Evolutionary conservation across 2,888 invertebrate genomes (phyloP).

Genomic region (Drosophila glabriapex): DNA sequence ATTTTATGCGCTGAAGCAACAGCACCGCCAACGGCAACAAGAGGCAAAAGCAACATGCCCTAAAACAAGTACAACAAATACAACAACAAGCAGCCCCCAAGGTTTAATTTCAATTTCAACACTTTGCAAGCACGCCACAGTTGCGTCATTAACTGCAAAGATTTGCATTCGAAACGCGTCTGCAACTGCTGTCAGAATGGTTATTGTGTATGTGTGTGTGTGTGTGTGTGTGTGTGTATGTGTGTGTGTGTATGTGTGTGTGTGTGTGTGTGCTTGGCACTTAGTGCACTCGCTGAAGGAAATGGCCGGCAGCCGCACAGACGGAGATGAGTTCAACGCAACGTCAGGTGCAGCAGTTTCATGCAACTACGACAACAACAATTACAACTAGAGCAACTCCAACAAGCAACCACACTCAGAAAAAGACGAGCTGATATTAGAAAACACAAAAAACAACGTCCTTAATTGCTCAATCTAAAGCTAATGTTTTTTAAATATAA

Average conservation of each 20-base stretch:
- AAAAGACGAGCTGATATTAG: not conserved
- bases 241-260: constrained; percentile 16
- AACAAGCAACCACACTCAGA: constrained; percentile 14
- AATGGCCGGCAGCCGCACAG: constrained; percentile 67
- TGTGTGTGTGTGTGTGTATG: constrained; percentile 14
- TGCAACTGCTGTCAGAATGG: constrained; percentile 33
- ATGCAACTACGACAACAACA: constrained; percentile 18
- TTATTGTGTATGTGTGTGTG: constrained; percentile 18
- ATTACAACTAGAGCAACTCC: constrained; percentile 17
- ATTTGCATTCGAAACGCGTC: constrained; percentile 74
- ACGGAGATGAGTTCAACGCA: constrained; percentile 72
- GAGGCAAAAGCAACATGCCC: constrained; percentile 20
- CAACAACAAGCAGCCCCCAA: constrained; percentile 51
- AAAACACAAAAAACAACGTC: too few relatives aligned
- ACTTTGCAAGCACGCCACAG: constrained; percentile 80
- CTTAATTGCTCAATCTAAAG: too few relatives aligned
- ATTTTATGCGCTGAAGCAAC: constrained; percentile 33
- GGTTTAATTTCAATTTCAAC: constrained; percentile 83
- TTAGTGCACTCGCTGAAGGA: constrained; percentile 69
- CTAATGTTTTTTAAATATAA: too few relatives aligned
- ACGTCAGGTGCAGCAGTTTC: constrained; percentile 68
- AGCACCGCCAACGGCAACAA: constrained; percentile 26
- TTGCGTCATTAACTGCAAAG: constrained; percentile 80
- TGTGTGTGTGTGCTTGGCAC: constrained; percentile 33
- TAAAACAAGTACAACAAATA: constrained; percentile 25